These are phyloP conservation scores for Sciaenops ocellatus DNA, from an alignment of 2,797 vertebrate species.

Conservation along the genomic window DNA sequence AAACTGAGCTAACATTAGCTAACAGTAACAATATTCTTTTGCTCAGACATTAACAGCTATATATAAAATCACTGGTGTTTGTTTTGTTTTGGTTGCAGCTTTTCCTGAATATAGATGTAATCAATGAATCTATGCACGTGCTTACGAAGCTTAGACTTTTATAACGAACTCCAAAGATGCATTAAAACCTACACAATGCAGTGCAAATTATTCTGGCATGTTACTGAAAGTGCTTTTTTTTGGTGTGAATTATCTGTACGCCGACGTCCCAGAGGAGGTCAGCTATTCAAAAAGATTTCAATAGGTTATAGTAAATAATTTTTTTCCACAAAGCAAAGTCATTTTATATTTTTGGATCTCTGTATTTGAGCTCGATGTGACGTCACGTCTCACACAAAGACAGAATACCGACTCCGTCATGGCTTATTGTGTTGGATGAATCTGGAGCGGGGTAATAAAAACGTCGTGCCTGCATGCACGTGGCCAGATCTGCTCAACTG, in stretches of 20 bases:
- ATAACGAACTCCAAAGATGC: background rate
- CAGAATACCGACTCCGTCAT: background rate
- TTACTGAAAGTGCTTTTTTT: too few relatives aligned
- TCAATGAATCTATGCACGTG: too few relatives aligned
- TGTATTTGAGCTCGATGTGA: background rate
- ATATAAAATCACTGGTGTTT: too few relatives aligned
- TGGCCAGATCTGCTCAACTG: constrained; percentile 1
- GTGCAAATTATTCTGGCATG: too few relatives aligned
- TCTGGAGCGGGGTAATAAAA: constrained; percentile 1
- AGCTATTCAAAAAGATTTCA: too few relatives aligned
- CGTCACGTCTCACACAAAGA: background rate
- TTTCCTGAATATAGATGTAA: constrained; percentile 7
- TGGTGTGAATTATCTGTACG: background rate
- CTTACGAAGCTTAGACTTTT: background rate
- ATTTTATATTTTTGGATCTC: background rate
- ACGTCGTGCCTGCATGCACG: background rate
- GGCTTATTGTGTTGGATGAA: background rate
- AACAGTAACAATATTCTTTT: too few relatives aligned
- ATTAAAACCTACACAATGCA: too few relatives aligned
- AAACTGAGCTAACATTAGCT: too few relatives aligned
- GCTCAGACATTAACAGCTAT: too few relatives aligned
- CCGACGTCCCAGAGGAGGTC: background rate
- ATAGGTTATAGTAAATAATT: too few relatives aligned
- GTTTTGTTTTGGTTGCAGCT: too few relatives aligned
- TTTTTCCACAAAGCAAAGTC: background rate